A percentile compares a stretch with the other conserved stretches of the same genome.
Evolutionary conservation across 2,888 invertebrate genomes (phyloP).

Genomic region (Asteroscopus sphinx): DNA sequence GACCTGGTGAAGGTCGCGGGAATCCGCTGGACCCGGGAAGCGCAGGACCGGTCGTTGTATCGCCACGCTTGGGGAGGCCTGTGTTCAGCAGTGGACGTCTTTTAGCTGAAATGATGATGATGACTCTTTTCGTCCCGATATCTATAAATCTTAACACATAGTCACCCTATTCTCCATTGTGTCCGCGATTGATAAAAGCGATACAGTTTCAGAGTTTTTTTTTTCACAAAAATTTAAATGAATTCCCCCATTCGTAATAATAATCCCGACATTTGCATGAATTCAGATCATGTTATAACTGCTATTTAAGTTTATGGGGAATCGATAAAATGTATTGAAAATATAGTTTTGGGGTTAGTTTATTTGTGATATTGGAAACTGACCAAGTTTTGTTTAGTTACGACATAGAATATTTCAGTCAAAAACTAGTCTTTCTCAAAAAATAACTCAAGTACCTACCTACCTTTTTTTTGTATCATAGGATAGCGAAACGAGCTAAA

Average conservation of each 20-base stretch:
- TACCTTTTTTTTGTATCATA: too few species aligned
- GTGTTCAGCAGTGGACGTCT: too few species aligned
- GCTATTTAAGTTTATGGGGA: slow-evolving; percentile 70
- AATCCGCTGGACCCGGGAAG: too few species aligned
- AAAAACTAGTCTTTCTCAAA: too few species aligned
- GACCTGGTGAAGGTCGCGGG: too few species aligned
- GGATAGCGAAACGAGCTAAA: too few species aligned
- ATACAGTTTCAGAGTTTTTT: slow-evolving; percentile 83
- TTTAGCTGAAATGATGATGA: not conserved
- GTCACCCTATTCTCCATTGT: slow-evolving; percentile 77
- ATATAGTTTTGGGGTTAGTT: slow-evolving; percentile 22
- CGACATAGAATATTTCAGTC: not conserved
- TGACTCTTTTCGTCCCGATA: not conserved
- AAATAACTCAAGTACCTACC: too few species aligned
- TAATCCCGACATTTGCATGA: slow-evolving; percentile 82
- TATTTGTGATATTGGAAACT: slow-evolving; percentile 22
- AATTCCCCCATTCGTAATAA: slow-evolving; percentile 76
- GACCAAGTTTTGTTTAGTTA: not conserved
- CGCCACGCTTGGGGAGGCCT: too few species aligned
- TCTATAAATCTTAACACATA: too few species aligned
- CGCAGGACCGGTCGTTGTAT: too few species aligned
- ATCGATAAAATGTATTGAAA: slow-evolving; percentile 54
- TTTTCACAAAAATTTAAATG: slow-evolving; percentile 87
- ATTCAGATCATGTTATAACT: slow-evolving; percentile 67
- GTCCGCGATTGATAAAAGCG: slow-evolving; percentile 82